Evolutionary conservation across 2,113 vertebrate species (phyloP).

Genomic region (Labrus mixtus): DNA sequence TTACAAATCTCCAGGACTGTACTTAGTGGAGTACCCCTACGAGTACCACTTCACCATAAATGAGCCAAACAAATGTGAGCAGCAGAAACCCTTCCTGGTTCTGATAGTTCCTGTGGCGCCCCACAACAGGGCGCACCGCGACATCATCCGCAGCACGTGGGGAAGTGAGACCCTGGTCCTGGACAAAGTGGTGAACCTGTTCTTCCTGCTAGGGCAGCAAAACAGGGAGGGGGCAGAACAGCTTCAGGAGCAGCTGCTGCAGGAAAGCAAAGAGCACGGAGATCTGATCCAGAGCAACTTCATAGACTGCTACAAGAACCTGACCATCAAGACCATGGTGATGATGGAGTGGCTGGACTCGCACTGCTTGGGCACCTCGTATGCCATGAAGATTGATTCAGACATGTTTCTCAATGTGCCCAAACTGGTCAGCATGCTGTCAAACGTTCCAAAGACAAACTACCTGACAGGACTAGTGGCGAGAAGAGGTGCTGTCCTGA

Average conservation of each 20-base stretch:
- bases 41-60: constrained; percentile 78
- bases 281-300: constrained; percentile 88
- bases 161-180: constrained; percentile 67
- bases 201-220: constrained; percentile 79
- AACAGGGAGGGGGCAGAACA: rapidly evolving
- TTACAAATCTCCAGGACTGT: constrained; percentile 49
- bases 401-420: constrained; percentile 85
- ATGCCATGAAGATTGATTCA: constrained; percentile 84
- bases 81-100: constrained; percentile 77
- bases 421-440: constrained; percentile 57
- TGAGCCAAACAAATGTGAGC: constrained; percentile 64
- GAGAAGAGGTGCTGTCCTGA: rapidly evolving
- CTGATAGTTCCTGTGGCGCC: constrained; percentile 79
- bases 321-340: constrained; percentile 88
- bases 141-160: constrained; percentile 79
- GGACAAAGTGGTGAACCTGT: constrained; percentile 53
- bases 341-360: constrained; percentile 86
- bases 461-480: constrained; percentile 70
- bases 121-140: constrained; percentile 39
- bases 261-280: constrained; percentile 74
- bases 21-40: constrained; percentile 73
- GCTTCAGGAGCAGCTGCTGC: constrained; percentile 45
- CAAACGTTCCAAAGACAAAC: background rate
- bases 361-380: constrained; percentile 78
- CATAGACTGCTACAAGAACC: constrained; percentile 86